phyloP scores from a whole-genome alignment of 2,888 invertebrate species.

The Netelia fuscicornis region DNA sequence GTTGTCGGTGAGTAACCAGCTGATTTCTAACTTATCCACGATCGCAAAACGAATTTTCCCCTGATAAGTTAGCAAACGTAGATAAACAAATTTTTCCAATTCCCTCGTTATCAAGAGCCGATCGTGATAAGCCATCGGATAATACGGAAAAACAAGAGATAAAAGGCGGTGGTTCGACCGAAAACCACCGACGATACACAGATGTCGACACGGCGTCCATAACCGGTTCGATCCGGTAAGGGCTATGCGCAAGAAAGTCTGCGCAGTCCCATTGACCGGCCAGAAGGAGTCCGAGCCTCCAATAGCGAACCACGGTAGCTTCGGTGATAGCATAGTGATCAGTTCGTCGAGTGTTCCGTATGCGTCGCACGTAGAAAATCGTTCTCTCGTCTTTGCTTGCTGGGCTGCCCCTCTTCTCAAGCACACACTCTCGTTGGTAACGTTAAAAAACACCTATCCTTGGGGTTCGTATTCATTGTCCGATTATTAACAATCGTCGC shows the following conservation, averaged over 20 bases:
- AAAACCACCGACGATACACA: constrained; percentile 58
- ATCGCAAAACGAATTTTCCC: background rate
- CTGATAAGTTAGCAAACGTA: constrained; percentile 16
- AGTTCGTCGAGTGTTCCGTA: constrained; percentile 66
- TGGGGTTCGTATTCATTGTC: background rate
- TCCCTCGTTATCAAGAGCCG: background rate
- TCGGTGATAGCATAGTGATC: constrained; percentile 74
- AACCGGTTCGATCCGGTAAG: constrained; percentile 75
- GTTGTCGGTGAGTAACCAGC: background rate
- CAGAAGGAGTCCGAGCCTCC: constrained; percentile 72
- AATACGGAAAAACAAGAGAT: constrained; percentile 17
- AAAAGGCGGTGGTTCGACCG: background rate
- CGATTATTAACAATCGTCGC: constrained; percentile 33
- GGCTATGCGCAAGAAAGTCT: constrained; percentile 78
- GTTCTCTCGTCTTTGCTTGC: constrained; percentile 46
- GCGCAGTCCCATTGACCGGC: constrained; percentile 84
- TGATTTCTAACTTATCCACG: constrained; percentile 2
- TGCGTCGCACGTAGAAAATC: constrained; percentile 64
- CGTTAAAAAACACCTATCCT: constrained; percentile 49
- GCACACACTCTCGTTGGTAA: constrained; percentile 16
- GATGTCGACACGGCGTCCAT: constrained; percentile 79
- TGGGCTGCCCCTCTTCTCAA: background rate
- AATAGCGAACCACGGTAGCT: constrained; percentile 82
- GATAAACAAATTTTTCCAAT: constrained; percentile 17
- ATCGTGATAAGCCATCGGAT: background rate